Evolutionary conservation across 1,140 invertebrate genomes (phyloP).

Genomic region (Tenebrio molitor): DNA sequence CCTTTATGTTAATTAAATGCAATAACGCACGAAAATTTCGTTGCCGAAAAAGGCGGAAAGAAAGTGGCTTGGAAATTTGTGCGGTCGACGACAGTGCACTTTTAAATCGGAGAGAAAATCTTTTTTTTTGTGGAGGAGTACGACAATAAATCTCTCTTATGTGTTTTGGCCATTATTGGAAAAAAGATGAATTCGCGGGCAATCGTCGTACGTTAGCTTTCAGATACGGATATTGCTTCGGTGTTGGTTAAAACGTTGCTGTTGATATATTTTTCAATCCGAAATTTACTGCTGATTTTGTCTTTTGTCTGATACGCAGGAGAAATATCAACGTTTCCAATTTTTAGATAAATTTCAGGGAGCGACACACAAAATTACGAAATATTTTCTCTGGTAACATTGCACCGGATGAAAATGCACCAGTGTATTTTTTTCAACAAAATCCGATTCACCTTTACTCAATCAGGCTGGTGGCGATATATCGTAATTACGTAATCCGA

Average conservation of each 20-base stretch:
- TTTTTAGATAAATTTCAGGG: too few relatives aligned
- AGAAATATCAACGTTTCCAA: not conserved
- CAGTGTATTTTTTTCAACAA: too few relatives aligned
- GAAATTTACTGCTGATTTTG: slow-evolving; percentile 34
- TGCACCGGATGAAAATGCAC: too few relatives aligned
- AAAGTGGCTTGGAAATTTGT: too few relatives aligned
- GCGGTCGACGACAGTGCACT: too few relatives aligned
- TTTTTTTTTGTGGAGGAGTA: not conserved
- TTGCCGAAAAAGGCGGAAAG: too few relatives aligned
- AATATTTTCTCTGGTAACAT: too few relatives aligned
- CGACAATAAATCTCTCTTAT: slow-evolving; percentile 28
- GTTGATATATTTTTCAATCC: slow-evolving; percentile 28
- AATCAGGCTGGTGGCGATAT: too few relatives aligned
- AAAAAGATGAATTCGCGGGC: slow-evolving; percentile 36
- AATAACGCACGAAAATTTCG: slow-evolving; percentile 13
- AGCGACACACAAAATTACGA: too few relatives aligned
- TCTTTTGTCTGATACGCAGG: slow-evolving; percentile 10
- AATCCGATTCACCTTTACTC: too few relatives aligned
- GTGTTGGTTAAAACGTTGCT: slow-evolving; percentile 38
- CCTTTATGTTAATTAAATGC: slow-evolving; percentile 29
- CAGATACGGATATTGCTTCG: slow-evolving; percentile 35
- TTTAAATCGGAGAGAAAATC: not conserved
- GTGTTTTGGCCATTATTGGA: slow-evolving; percentile 33
- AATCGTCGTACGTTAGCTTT: slow-evolving; percentile 32
- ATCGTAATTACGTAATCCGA: too few relatives aligned